Conservation (phyloP, 1,140 invertebrate genomes). For the Solenopsis fugax region DNA sequence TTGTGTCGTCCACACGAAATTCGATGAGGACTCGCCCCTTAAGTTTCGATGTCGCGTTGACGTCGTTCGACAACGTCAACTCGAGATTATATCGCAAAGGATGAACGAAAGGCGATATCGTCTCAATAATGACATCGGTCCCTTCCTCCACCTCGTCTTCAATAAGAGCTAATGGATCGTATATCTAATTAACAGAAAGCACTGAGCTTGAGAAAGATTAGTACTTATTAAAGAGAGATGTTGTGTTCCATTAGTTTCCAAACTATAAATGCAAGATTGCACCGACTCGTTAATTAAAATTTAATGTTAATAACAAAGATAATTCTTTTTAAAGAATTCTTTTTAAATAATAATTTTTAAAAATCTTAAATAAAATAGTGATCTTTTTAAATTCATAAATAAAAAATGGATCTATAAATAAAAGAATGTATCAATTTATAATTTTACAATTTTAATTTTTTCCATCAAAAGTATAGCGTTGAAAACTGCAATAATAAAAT, state of each 20-base stretch:
- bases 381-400: too few species aligned
- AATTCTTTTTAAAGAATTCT: too few species aligned
- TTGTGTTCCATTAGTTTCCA: background rate
- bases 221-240: background rate
- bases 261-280: background rate
- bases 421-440: background rate
- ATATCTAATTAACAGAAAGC: constrained; percentile 56
- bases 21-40: constrained; percentile 75
- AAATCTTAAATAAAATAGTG: too few species aligned
- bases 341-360: background rate
- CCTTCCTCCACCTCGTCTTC: constrained; percentile 66
- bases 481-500: background rate
- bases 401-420: background rate
- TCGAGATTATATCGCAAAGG: constrained; percentile 78
- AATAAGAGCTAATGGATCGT: constrained; percentile 73
- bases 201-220: background rate
- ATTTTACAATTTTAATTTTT: constrained; percentile 9
- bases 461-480: background rate
- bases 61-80: constrained; percentile 72
- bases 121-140: constrained; percentile 21
- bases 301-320: background rate
- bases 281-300: background rate
- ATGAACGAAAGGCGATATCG: constrained; percentile 70
- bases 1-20: constrained; percentile 73
- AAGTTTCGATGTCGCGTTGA: constrained; percentile 63